phyloP scores from a whole-genome alignment of 2,797 vertebrate genomes.

The Syndactyla subalaris region DNA sequence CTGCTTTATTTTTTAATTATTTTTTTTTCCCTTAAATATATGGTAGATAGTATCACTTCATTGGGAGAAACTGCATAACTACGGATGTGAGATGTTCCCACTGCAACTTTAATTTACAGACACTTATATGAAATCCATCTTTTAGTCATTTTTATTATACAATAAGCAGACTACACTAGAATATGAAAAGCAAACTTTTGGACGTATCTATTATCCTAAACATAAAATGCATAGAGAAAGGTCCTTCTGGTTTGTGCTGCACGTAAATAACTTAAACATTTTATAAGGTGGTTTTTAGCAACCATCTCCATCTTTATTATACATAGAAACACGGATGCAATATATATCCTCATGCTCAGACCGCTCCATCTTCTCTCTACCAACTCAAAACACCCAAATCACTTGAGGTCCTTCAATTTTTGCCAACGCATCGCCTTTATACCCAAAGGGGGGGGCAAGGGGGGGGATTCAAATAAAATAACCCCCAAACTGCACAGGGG shows the following conservation, averaged over 20 bases:
- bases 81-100: constrained; percentile 58
- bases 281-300: constrained; percentile 26
- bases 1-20: constrained; percentile 35
- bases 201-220: constrained; percentile 72
- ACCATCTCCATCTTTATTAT: constrained; percentile 72
- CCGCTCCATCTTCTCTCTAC: constrained; percentile 64
- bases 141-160: constrained; percentile 59
- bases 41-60: constrained; percentile 45
- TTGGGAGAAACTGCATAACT: constrained; percentile 63
- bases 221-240: constrained; percentile 71
- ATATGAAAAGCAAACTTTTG: constrained; percentile 69
- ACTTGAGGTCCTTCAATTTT: constrained; percentile 67
- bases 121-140: constrained; percentile 53
- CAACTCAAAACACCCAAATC: constrained; percentile 70
- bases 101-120: constrained; percentile 68
- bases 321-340: constrained; percentile 75
- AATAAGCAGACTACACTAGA: constrained; percentile 76
- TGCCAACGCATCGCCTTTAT: constrained; percentile 72
- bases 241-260: constrained; percentile 74
- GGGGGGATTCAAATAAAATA: background rate
- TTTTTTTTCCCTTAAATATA: constrained; percentile 48
- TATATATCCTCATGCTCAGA: constrained; percentile 75
- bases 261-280: constrained; percentile 74
- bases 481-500: constrained; percentile 42
- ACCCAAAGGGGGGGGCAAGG: background rate